Percentiles rank a stretch among this genome's conserved stretches.
These are phyloP conservation scores for Mesodorylaimus sp. DNA, from an alignment of 2,888 invertebrate species.

Conservation along the genomic window DNA sequence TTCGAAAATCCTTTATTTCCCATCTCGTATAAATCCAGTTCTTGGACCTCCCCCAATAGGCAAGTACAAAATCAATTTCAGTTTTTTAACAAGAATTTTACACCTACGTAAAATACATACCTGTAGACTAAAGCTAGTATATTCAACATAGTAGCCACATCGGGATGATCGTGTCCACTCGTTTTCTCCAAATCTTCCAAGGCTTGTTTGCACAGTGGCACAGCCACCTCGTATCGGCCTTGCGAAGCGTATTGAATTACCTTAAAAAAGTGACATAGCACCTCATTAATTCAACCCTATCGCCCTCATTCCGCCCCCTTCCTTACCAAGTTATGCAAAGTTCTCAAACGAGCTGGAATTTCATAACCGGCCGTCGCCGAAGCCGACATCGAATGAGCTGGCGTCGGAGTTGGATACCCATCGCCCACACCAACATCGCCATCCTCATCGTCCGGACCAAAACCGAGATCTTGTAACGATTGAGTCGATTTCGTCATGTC, in stretches of 20 bases:
- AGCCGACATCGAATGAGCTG: constrained; percentile 51
- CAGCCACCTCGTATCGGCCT: constrained; percentile 89
- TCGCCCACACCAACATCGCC: neutral
- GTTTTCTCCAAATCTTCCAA: constrained; percentile 96
- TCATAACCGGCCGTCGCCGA: constrained; percentile 95
- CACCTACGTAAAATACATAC: constrained; percentile 20
- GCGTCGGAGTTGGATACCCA: constrained; percentile 1
- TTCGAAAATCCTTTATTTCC: too few relatives aligned
- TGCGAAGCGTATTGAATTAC: constrained; percentile 93
- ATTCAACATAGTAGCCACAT: constrained; percentile 99
- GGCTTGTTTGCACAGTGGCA: constrained; percentile 98
- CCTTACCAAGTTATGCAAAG: constrained; percentile 81
- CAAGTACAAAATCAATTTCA: too few relatives aligned
- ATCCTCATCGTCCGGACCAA: constrained; percentile 30
- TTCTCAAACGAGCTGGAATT: constrained; percentile 89
- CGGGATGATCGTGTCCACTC: constrained; percentile 94
- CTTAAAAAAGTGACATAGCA: constrained; percentile 15
- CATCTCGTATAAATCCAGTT: too few relatives aligned
- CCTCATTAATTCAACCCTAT: too few relatives aligned
- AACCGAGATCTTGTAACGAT: constrained; percentile 27
- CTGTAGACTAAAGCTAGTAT: constrained; percentile 77
- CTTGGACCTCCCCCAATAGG: too few relatives aligned
- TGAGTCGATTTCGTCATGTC: constrained; percentile 3
- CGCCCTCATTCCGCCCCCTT: too few relatives aligned
- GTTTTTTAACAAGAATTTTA: too few relatives aligned